Base-by-base conservation (phyloP, 2,113 vertebrate species). In the Lepus timidus region DNA sequence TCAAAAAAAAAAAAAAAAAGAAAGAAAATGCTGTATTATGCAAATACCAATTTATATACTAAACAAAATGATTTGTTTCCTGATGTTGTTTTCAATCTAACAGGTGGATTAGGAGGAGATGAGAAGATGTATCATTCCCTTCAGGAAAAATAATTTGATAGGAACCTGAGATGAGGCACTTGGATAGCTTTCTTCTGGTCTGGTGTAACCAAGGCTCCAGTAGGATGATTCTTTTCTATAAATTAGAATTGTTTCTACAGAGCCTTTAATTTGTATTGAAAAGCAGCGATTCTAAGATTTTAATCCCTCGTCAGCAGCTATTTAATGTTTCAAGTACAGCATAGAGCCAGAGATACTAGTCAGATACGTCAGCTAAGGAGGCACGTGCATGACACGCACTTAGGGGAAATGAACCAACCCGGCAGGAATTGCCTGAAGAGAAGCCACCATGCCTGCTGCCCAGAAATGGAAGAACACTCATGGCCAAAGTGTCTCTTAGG, bases 221-320 rank as follows among this genome's bases (percentile, higher is more conserved):
- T 1, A 44, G 44, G 44, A 58, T 20, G 25, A 65, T 31, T 78
- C 11, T 73, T 78, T 86, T 83, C 51, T 92, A 52, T 86, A 89
- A 85, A 67, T 65, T 70, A 76, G 44, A 29, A 6, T 49, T 62
- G 3, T 80, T 74, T 91, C 25, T 71, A 85, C 11, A 51, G 36
- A 91, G 14, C 1, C 31, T 95, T 93, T 91, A 27, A 51, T 55
- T 91, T 64, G 6, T 86, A 65, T 91, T 86, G 33, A 91, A 93
- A 11, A 31, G 6, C 2, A 55, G 36, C 61, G 22, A 75, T 90
- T 44, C 39, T 31, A 55, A 70, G 27, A 33, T 93, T 75, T 52
- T 90, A 95, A 70, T 73, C 55, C 25, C 84, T 71, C 33, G 8
- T 23, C 23, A 25, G 16, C 33, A 74, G 20, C 4, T 91, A 29